Base-by-base conservation (phyloP, 2,888 invertebrate species). In the Eurois occulta region DNA sequence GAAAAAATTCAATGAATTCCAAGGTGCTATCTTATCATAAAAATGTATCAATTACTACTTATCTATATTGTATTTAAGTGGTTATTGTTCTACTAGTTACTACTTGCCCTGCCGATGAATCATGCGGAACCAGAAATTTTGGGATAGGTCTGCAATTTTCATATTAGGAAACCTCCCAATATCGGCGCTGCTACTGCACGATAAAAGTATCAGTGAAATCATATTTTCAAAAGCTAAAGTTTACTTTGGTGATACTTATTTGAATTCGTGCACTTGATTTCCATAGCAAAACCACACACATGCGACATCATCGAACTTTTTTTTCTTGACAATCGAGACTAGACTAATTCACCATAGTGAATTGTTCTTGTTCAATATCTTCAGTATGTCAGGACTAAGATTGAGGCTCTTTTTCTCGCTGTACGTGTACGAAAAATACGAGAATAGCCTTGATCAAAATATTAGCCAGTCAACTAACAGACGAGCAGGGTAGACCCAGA, bases 1-100 rank as follows among this genome's bases (percentile, higher is more conserved):
- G 83, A 64, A 68, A 72, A 60, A 75, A 48, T 3, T 10, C 43
- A 52, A 77, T 77, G 18, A 77, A 58, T 65, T 69, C 58, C 83
- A 80, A 82, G 83, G 55, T 43, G 35, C 28, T 68, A 38, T 58
- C 60, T 48, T 32, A 38, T 64, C 68, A 65, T 77, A 69, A 65
- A 65, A 60, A 69, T 38, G 0, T 41, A 72, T n/a, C 43, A n/a
- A 79, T 35, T 78, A 55, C 32, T 28, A 73, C 10, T 48, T 41
- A 38, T 62, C 7, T 41, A 6, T 18, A 38, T 32, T 74, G 5
- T 73, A 7, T 75, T 32, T 48, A 48, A 32, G 18, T 48, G 38
- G 24, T 41, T 41, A 32, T 48, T 48, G 38, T 48, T 62, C 13
- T 24, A 21, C 32, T 6, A 21, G 32, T 32, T 43, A 18, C 6